Conservation (phyloP, 2,888 invertebrate species). For the Amitus sp. region DNA sequence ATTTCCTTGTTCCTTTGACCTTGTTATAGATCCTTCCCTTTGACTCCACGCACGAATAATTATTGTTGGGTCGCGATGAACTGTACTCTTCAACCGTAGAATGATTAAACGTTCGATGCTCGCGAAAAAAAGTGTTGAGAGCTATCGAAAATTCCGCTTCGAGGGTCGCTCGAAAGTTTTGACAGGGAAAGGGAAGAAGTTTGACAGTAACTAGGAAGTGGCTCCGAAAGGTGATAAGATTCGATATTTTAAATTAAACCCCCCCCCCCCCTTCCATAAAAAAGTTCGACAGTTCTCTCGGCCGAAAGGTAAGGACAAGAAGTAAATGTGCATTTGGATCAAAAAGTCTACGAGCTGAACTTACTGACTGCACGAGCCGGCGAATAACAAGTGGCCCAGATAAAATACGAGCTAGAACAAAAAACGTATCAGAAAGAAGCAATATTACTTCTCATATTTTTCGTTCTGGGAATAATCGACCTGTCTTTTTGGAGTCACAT, state of each 20-base stretch:
- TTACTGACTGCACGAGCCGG: constrained; percentile 12
- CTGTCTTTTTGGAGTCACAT: not conserved
- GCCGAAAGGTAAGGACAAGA: constrained; percentile 3
- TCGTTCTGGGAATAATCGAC: constrained; percentile 1
- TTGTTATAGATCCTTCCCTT: not conserved
- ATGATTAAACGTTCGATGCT: not conserved
- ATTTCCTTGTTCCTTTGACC: not conserved
- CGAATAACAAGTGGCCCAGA: constrained; percentile 21
- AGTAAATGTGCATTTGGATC: constrained; percentile 8
- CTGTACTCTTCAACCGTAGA: too few species aligned
- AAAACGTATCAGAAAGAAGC: constrained; percentile 13
- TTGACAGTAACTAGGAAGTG: not conserved
- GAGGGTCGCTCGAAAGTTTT: too few species aligned
- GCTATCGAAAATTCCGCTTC: too few species aligned
- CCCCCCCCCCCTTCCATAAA: constrained; percentile 4
- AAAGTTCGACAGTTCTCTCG: constrained; percentile 22
- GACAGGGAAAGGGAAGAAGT: not conserved
- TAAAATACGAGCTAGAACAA: constrained; percentile 24
- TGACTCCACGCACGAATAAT: not conserved
- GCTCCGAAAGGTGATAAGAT: constrained; percentile 15
- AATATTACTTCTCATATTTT: constrained; percentile 11
- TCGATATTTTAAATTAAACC: constrained; percentile 20
- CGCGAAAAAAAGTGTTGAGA: too few species aligned
- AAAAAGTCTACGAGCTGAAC: constrained; percentile 19
- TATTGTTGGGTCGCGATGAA: too few species aligned